Evolutionary conservation across 2,797 vertebrate genomes (phyloP), one percentile per base, ranked within the genome.

Genomic region (Acipenser oxyrinchus): DNA sequence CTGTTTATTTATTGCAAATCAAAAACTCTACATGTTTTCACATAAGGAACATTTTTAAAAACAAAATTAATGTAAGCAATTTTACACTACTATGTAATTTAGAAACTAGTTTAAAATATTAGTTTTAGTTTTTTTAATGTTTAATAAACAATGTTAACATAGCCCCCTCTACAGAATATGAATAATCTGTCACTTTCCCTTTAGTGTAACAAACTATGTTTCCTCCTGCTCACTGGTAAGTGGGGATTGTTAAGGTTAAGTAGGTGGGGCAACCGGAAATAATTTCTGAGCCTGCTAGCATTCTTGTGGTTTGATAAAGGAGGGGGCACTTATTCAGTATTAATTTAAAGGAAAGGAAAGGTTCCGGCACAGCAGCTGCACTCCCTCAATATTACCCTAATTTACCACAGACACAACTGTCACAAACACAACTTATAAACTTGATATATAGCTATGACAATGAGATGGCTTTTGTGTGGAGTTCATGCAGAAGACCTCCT

Each of bases 241-340:
- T 84, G 81, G 84, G 88, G 91, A 91, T 87, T 91, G 82, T 88
- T 90, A 87, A 91, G 92, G 89, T 91, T 93, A 92, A 93, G 88
- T 92, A 90, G 89, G 89, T 86, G 83, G 88, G 87, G 90, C 88
- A 92, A 85, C 89, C 84, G 89, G 93, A 94, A 95, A 92, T 93
- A 92, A 89, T 93, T 92, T 91, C 87, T 82, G 80, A 88, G 87
- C 86, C 89, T 83, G 87, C 77, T 89, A 85, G 82, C 81, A 83
- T 84, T 85, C 84, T 78, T 90, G 87, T 75, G 82, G 90, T 91
- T 88, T 90, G 84, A 90, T 90, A 84, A 86, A 86, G 79, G 82
- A 86, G 86, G 81, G 76, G 80, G 74, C 84, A 86, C 85, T 88
- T 84, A 86, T 88, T 87, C 82, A 78, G 75, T 85, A 84, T 85